Evolutionary conservation across 2,888 invertebrate species (phyloP), one percentile per base, ranked within the genome.

Genomic region (Sinhomidia bicolor): DNA sequence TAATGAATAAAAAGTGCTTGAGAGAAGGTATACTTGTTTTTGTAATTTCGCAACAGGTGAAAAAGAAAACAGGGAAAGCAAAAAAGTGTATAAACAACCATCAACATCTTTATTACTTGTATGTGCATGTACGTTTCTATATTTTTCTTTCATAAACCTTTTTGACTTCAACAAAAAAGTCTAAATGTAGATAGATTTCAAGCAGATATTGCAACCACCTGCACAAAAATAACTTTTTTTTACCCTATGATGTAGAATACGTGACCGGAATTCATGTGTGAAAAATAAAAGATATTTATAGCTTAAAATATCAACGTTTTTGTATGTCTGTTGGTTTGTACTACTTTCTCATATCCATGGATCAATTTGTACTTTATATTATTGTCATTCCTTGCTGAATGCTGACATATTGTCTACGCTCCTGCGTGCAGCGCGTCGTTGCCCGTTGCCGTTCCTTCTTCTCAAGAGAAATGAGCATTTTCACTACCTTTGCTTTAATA

Each of bases 41-140:
- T 41, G 10, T 3, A 74, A 32, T 62, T 60, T 80, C 14, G 80
- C 65, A 82, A 82, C 82, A 82, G 82, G 65, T 82, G 82, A 82
- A 82, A 51, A 17, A 32, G 41, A 62, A 32, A 20, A 41, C 20
- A 68, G 2, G 44, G 68, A 79, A 79, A 79, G 78, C 12, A 51
- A 5, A 41, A 14, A 14, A n/a, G n/a, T n/a, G 5, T 20, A 41
- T 20, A 44, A 47, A 74, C 10, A 5, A 68, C 7, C 47, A 44
- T 41, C 20, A 41, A 6, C 68, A 36, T 20, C 41, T 36, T 41
- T 68, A 20, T 47, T 71, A 20, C 32, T 17, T n/a, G 51, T 14
- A n/a, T 41, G 51, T 71, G 14, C 71, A 20, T 60, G 4, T n/a
- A 65, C n/a, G n/a, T 65, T 32, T 0, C 20, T 14, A 4, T 41